Evolutionary conservation across 2,888 invertebrate species (phyloP).

Genomic region (Ferdinandea cuprea): DNA sequence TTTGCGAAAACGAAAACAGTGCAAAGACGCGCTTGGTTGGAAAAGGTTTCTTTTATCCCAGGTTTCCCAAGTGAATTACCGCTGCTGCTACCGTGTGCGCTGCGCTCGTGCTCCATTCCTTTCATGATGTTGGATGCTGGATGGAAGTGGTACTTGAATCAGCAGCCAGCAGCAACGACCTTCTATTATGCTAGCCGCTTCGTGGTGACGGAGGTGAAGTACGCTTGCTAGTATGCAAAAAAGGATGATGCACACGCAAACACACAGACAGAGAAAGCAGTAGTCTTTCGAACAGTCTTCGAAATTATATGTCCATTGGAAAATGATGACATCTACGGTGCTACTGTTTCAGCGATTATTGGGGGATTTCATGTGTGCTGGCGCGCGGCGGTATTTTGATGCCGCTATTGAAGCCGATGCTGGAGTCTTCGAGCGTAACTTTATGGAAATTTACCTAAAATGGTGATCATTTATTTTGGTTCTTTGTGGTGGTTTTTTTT

Average conservation of each 20-base stretch:
- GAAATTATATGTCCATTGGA: constrained; percentile 71
- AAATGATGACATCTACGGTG: constrained; percentile 71
- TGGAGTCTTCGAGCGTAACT: constrained; percentile 64
- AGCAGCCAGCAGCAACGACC: constrained; percentile 32
- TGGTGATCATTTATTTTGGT: constrained; percentile 72
- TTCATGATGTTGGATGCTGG: constrained; percentile 20
- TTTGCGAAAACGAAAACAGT: constrained; percentile 66
- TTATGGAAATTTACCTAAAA: constrained; percentile 75
- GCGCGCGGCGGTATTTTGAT: constrained; percentile 51
- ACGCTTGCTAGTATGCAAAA: constrained; percentile 60
- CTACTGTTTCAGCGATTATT: constrained; percentile 64
- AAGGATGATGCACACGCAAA: constrained; percentile 41
- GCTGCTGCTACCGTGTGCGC: constrained; percentile 29
- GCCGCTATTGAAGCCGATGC: constrained; percentile 32
- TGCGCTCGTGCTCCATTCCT: constrained; percentile 46
- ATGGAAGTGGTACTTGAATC: constrained; percentile 7
- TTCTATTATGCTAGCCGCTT: constrained; percentile 50
- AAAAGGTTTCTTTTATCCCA: constrained; percentile 58
- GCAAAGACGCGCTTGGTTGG: constrained; percentile 34
- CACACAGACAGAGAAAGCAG: background rate
- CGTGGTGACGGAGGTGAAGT: background rate
- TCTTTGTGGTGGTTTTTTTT: constrained; percentile 12
- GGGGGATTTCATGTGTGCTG: constrained; percentile 15
- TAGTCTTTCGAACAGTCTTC: constrained; percentile 10
- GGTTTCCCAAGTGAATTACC: constrained; percentile 66